Evolutionary conservation across 1,140 invertebrate species (phyloP).

Genomic region (Helicoverpa zea): DNA sequence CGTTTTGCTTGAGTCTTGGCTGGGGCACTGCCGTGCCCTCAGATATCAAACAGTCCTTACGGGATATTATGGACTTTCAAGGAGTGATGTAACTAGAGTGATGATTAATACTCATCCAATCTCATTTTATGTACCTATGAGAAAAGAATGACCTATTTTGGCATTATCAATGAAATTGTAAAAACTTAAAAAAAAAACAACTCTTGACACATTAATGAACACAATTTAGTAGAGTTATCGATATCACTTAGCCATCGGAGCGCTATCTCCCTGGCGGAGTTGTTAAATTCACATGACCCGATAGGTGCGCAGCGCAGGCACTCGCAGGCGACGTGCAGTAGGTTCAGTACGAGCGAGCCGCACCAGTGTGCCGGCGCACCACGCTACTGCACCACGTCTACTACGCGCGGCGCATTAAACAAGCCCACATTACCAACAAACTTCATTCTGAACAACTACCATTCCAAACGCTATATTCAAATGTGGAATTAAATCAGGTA

Average conservation of each 20-base stretch:
- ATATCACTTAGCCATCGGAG: background rate
- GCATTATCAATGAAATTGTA: background rate
- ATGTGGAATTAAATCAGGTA: slow-evolving; percentile 21
- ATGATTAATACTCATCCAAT: too few relatives aligned
- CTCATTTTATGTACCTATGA: too few relatives aligned
- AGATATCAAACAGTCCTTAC: too few relatives aligned
- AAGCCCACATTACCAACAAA: background rate
- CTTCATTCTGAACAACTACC: background rate
- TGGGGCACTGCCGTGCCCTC: too few relatives aligned
- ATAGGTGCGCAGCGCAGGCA: background rate
- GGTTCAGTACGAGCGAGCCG: background rate
- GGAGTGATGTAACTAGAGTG: too few relatives aligned
- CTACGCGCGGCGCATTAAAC: background rate
- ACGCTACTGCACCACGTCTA: background rate
- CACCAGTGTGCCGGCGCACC: background rate
- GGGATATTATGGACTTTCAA: too few relatives aligned
- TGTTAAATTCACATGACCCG: background rate
- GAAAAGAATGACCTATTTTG: too few relatives aligned
- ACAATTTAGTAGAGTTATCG: background rate
- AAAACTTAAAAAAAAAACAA: background rate
- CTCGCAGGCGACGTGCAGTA: slow-evolving; percentile 5
- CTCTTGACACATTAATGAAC: background rate
- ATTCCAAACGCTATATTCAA: background rate
- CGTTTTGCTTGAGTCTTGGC: too few relatives aligned
- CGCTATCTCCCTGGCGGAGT: slow-evolving; percentile 9